phyloP scores from a whole-genome alignment of 2,797 vertebrate genomes.

The Schizopygopsis malacanthus region DNA sequence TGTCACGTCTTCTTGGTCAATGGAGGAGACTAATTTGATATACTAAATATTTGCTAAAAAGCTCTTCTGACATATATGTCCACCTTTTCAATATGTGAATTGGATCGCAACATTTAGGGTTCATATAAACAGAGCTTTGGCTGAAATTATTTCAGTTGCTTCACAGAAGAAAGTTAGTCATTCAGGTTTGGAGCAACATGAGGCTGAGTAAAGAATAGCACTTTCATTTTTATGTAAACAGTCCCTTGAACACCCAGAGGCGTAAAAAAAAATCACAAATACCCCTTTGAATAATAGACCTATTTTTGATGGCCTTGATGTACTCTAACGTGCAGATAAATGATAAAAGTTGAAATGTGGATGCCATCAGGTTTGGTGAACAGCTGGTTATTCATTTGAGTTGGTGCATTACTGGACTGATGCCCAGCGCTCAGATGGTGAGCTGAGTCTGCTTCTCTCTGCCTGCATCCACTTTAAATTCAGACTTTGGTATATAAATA shows the following conservation, averaged over 20 bases:
- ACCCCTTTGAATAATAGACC: constrained; percentile 14
- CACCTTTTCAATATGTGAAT: background rate
- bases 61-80: too few species aligned
- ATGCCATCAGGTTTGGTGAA: constrained; percentile 51
- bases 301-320: constrained; percentile 14
- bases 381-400: constrained; percentile 47
- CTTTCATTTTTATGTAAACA: background rate
- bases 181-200: constrained; percentile 15
- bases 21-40: background rate
- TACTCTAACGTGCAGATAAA: constrained; percentile 27
- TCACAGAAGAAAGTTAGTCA: constrained; percentile 19
- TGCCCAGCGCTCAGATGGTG: constrained; percentile 51
- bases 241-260: constrained; percentile 3
- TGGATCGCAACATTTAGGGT: background rate
- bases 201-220: background rate
- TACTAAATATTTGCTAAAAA: background rate
- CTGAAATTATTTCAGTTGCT: background rate
- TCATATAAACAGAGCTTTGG: background rate
- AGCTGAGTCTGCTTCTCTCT: constrained; percentile 32
- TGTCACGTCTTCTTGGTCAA: background rate
- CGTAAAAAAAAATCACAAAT: constrained; percentile 25
- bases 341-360: constrained; percentile 36
- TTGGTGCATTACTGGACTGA: constrained; percentile 46
- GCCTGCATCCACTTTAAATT: constrained; percentile 47
- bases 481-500: constrained; percentile 33